Percentiles rank a stretch among this genome's conserved stretches.
These are phyloP conservation scores for Orthonyx spaldingii DNA, from an alignment of 2,113 vertebrate genomes.

Conservation along the genomic window DNA sequence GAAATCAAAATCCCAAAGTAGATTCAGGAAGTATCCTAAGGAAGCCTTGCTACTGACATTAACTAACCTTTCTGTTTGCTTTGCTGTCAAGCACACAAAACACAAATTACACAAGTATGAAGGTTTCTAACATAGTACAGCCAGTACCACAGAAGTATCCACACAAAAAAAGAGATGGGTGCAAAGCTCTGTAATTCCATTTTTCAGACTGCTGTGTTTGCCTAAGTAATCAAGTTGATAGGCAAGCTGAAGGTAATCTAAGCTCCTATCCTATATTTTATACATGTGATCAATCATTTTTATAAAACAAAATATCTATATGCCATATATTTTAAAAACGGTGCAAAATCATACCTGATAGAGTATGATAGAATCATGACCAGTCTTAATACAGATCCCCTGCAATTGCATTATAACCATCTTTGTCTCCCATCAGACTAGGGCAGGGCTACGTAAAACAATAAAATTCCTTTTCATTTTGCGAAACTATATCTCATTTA, in stretches of 20 bases:
- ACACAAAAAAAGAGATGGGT: not conserved
- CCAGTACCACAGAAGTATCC: not conserved
- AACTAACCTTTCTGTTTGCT: not conserved
- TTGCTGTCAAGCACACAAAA: not conserved
- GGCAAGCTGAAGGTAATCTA: not conserved
- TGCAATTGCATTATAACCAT: not conserved
- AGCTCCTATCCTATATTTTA: not conserved
- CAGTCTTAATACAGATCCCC: not conserved
- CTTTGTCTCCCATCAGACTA: not conserved
- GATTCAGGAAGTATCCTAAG: not conserved
- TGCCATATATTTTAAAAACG: not conserved
- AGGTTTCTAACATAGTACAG: not conserved
- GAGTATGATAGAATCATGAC: not conserved
- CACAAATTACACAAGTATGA: not conserved
- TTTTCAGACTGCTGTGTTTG: not conserved
- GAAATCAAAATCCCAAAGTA: not conserved
- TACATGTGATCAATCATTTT: not conserved
- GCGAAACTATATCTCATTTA: not conserved
- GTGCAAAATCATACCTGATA: not conserved
- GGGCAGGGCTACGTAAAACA: not conserved
- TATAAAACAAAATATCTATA: not conserved
- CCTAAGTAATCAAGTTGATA: not conserved
- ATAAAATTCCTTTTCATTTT: not conserved
- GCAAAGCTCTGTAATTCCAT: not conserved
- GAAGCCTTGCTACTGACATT: not conserved